Base-by-base conservation (phyloP, 2,113 vertebrate species). In the Eubucco bourcierii region DNA sequence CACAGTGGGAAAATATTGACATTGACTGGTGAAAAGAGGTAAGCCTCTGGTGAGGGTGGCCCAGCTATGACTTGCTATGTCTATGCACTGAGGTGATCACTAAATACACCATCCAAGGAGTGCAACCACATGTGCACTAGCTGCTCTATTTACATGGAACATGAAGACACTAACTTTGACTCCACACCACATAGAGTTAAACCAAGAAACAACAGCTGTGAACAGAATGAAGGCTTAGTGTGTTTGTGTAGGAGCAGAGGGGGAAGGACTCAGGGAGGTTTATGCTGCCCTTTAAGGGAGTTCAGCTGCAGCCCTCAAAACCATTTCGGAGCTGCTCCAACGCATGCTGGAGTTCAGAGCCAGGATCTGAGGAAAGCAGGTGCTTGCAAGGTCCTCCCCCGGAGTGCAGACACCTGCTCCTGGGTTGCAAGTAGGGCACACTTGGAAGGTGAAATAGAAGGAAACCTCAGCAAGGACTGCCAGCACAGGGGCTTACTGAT, bases 381-480 rank as follows among this genome's bases (percentile, higher is more conserved):
- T 2, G 4, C 65, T 70, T 28, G 23, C 17, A 31, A 74, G 56
- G 13, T 33, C 33, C 37, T 56, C 34, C 56, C 18, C 1, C 0
- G 1, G 80, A 21, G 90, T 4, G 12, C 39, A 80, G 79, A 7
- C 91, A 83, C 81, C 94, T 95, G 87, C 84, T 70, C 31, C 8
- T 12, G 71, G 80, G 41, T 74, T 73, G 80, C 70, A 76, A 47
- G 83, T 37, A 70, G 90, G 84, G 53, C 74, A 77, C 1, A 4
- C 50, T 28, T 44, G 87, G 70, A 50, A 50, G 70, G 34, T 5
- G 34, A 15, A 50, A 73, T 77, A 39, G 75, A 56, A 78, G 73
- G 72, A 37, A 89, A n/a, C 18, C 2, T 9, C 80, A 78, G 31
- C 41, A 10, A 33, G 5, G 56, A 7, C 39, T 64, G 76, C 68